Percentiles rank a stretch among this genome's conserved stretches.
These are phyloP conservation scores for Battus philenor DNA, from an alignment of 1,140 invertebrate species.

Conservation along the genomic window DNA sequence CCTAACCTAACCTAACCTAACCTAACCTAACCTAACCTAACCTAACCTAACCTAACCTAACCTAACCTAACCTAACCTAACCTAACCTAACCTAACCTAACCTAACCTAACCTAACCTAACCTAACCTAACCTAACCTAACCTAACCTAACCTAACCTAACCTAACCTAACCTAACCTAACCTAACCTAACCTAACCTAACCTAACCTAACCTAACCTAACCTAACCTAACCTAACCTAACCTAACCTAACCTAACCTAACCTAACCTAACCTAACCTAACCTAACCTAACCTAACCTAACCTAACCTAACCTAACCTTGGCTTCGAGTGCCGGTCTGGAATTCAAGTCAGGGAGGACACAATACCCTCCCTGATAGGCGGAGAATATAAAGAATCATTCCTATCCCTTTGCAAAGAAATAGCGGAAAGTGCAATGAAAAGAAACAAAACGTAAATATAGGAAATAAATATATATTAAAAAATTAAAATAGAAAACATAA, in stretches of 20 bases:
- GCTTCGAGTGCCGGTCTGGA: too few species aligned
- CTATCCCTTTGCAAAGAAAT: slow-evolving; percentile 28
- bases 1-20: slow-evolving; percentile 25
- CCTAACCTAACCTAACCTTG: slow-evolving; percentile 56
- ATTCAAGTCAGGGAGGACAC: too few species aligned
- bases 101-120: slow-evolving; percentile 23
- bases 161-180: slow-evolving; percentile 38
- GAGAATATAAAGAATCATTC: slow-evolving; percentile 32
- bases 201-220: slow-evolving; percentile 33
- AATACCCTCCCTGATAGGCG: too few species aligned
- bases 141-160: slow-evolving; percentile 41
- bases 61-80: slow-evolving; percentile 23
- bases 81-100: slow-evolving; percentile 25
- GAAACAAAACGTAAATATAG: slow-evolving; percentile 32
- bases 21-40: slow-evolving; percentile 23
- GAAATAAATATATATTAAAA: slow-evolving; percentile 30
- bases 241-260: slow-evolving; percentile 31
- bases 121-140: slow-evolving; percentile 40
- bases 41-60: slow-evolving; percentile 22
- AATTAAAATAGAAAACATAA: too few species aligned
- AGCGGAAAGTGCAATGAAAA: slow-evolving; percentile 31
- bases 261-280: slow-evolving; percentile 34
- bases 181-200: slow-evolving; percentile 35
- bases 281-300: slow-evolving; percentile 44
- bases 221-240: slow-evolving; percentile 32